These are phyloP conservation scores for Actinernus sp. DNA, from an alignment of 92 coral and sea anemone genomes.

Conservation along the genomic window DNA sequence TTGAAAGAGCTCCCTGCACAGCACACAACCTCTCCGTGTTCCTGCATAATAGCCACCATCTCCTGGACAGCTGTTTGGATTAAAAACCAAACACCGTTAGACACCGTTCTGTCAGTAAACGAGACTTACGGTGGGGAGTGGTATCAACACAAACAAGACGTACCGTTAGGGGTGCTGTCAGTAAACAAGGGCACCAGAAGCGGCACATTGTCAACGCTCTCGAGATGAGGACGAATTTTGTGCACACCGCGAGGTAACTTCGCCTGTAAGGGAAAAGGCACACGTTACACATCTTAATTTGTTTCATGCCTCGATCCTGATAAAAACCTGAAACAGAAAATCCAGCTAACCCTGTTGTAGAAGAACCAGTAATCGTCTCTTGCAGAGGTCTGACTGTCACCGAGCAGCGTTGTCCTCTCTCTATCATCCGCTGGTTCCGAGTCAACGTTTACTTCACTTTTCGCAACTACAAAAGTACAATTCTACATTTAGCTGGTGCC, in stretches of 20 bases:
- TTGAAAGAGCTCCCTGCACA: constrained; percentile 97
- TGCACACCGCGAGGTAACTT: constrained; percentile 94
- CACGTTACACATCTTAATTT: too few relatives aligned
- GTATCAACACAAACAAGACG: too few relatives aligned
- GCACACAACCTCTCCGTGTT: constrained; percentile 95
- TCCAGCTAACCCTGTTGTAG: constrained; percentile 75
- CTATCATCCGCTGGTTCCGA: constrained; percentile 15
- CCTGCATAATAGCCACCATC: constrained; percentile 98
- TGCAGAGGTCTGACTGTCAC: constrained; percentile 67
- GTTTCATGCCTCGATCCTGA: too few relatives aligned
- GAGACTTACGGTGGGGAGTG: too few relatives aligned
- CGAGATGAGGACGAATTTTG: constrained; percentile 95
- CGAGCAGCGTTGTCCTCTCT: constrained; percentile 37
- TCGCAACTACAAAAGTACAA: constrained; percentile 16
- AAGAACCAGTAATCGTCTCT: constrained; percentile 90
- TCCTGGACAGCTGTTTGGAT: constrained; percentile 77
- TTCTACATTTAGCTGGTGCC: too few relatives aligned
- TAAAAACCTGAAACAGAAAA: too few relatives aligned
- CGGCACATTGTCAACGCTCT: constrained; percentile 95
- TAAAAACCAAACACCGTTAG: background rate
- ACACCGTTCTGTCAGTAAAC: too few relatives aligned
- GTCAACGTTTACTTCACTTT: constrained; percentile 9
- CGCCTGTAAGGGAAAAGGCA: constrained; percentile 60
- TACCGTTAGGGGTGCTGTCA: constrained; percentile 92
- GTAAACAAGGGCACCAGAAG: constrained; percentile 96